These are phyloP conservation scores for Galerucella calmariensis DNA, from an alignment of 2,888 invertebrate species.

Conservation along the genomic window DNA sequence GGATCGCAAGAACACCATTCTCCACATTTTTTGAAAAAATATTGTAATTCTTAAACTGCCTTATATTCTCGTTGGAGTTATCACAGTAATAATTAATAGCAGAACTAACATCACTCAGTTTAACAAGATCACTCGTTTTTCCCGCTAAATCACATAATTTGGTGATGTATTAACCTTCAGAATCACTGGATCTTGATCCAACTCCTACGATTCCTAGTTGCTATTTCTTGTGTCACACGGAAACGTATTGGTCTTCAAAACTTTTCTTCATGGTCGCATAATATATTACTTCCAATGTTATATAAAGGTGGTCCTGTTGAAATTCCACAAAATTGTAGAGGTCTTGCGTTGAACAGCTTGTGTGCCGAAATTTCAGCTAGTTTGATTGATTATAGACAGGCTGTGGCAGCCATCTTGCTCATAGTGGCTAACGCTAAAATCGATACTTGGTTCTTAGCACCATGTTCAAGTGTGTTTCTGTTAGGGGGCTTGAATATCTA, in stretches of 20 bases:
- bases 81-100: constrained; percentile 53
- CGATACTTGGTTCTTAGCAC: too few species aligned
- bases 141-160: constrained; percentile 39
- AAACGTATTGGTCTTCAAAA: constrained; percentile 74
- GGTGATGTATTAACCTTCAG: constrained; percentile 38
- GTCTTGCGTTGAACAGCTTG: too few species aligned
- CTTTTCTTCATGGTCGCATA: constrained; percentile 35
- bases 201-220: constrained; percentile 50
- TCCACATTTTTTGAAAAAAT: constrained; percentile 63
- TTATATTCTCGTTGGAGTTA: constrained; percentile 58
- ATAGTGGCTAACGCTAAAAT: too few species aligned
- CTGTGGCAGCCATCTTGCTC: too few species aligned
- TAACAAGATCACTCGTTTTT: constrained; percentile 35
- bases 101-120: constrained; percentile 47
- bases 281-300: too few species aligned
- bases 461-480: too few species aligned
- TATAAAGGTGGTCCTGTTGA: too few species aligned
- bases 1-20: constrained; percentile 63
- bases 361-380: too few species aligned
- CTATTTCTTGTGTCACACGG: constrained; percentile 78
- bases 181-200: constrained; percentile 11
- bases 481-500: too few species aligned
- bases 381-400: too few species aligned
- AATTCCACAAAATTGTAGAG: too few species aligned
- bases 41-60: constrained; percentile 61